Conservation (phyloP, 1,140 invertebrate species). For the Calliphora vicina region DNA sequence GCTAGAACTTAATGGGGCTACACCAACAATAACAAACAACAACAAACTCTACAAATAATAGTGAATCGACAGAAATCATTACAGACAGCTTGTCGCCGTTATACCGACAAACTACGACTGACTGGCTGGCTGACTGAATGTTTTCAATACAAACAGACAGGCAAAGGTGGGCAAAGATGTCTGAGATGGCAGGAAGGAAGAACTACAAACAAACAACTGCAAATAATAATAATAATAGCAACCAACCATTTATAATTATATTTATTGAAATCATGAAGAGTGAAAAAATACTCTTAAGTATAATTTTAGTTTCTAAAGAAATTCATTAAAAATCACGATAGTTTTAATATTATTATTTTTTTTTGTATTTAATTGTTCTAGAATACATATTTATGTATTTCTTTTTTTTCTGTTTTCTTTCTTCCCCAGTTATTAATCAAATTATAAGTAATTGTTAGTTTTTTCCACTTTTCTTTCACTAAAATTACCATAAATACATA, state of each 20-base stretch:
- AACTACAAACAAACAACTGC: background rate
- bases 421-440: background rate
- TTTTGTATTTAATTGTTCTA: background rate
- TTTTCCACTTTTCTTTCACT: background rate
- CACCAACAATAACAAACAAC: background rate
- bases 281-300: background rate
- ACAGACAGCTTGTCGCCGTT: slow-evolving; percentile 30
- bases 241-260: background rate
- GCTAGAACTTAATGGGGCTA: background rate
- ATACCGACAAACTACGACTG: background rate
- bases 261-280: background rate
- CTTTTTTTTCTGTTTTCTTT: background rate
- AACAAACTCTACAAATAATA: background rate
- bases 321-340: slow-evolving; percentile 1
- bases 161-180: too few relatives aligned
- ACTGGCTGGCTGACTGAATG: background rate
- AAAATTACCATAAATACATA: background rate
- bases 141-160: background rate
- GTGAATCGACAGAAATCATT: slow-evolving; percentile 13
- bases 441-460: slow-evolving; percentile 1
- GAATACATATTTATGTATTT: too few relatives aligned
- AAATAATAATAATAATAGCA: background rate
- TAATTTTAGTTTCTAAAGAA: slow-evolving; percentile 1
- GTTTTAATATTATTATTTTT: background rate
- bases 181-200: background rate